Base-by-base conservation (phyloP, 2,797 vertebrate genomes). In the Crocidura indochinensis region DNA sequence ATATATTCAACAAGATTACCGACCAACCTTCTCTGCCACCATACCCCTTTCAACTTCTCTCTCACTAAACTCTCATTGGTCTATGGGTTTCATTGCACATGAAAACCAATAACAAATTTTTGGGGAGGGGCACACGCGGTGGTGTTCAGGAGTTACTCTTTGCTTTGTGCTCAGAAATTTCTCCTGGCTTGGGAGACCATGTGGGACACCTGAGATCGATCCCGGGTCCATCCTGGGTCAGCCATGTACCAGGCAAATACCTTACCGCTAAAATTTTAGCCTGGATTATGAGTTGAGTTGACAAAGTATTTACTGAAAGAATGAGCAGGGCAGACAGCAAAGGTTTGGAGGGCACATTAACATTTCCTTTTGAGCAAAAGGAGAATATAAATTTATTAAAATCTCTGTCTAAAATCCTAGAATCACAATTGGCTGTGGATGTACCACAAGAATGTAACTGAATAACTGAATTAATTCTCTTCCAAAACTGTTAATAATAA, bases 61-160 rank as follows among this genome's bases (percentile, higher is more conserved):
- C 56, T n/a, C 90, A 51, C 65, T 84, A 90, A 93, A 77, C 56
- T 90, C 64, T 93, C 83, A 91, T 88, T 92, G 95, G 85, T 88
- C 79, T 71, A 56, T 93, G 88, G 73, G 79, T 91, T 91, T 79
- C 69, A 88, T 67, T 76, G 88, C 27, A 90, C 71, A 92, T 92
- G 29, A 90, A 90, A 80, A 93, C 88, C 85, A 92, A 80, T 6
- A 91, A 38, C 2, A 38, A 38, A 38, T 38, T 38, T 38, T 38
- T 38, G 38, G 38, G 5, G 38, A 38, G 38, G 38, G 38, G 38
- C 38, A 38, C 2, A 38, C 38, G 38, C 38, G 38, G 38, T 38
- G 38, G 38, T 38, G 38, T 38, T 38, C 38, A 38, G 38, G 38
- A 5, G 38, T 38, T 38, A 38, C 5, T 38, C 38, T 38, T 38